Percentiles rank a stretch among this genome's conserved stretches.
phyloP scores from a whole-genome alignment of 2,113 vertebrate species.

The Lophius piscatorius region DNA sequence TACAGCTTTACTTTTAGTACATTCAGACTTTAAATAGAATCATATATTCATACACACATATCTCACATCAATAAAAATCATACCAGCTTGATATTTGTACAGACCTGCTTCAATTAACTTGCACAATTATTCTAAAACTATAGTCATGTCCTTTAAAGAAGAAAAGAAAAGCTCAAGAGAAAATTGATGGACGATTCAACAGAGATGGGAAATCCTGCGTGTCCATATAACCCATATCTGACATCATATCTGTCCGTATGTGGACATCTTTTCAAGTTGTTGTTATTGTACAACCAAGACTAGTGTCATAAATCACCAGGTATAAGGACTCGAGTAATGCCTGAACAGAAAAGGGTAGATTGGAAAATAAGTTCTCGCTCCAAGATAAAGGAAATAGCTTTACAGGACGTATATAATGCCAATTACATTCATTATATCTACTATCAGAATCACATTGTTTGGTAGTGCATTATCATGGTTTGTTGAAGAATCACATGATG shows the following conservation, averaged over 20 bases:
- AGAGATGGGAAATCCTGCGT: conserved; percentile 23
- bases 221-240: conserved; percentile 33
- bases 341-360: conserved; percentile 20
- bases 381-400: conserved; percentile 30
- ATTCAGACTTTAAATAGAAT: conserved; percentile 79
- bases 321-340: conserved; percentile 24
- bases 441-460: conserved; percentile 26
- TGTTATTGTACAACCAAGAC: conserved; percentile 17
- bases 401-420: conserved; percentile 41
- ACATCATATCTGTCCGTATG: conserved; percentile 32
- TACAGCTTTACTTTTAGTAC: conserved; percentile 70
- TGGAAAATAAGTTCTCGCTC: conserved; percentile 20
- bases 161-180: conserved; percentile 31
- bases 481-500: conserved; percentile 30
- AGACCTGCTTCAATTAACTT: conserved; percentile 62
- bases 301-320: conserved; percentile 34
- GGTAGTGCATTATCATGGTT: conserved; percentile 56
- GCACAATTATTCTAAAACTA: conserved; percentile 56
- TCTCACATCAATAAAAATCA: conserved; percentile 76
- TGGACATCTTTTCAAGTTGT: conserved; percentile 11
- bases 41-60: conserved; percentile 71
- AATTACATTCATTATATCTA: conserved; percentile 41
- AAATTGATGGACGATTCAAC: conserved; percentile 6
- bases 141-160: conserved; percentile 42
- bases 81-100: conserved; percentile 75